Conservation (phyloP, 2,888 invertebrate species). For the Stenolophus ochropezus region DNA sequence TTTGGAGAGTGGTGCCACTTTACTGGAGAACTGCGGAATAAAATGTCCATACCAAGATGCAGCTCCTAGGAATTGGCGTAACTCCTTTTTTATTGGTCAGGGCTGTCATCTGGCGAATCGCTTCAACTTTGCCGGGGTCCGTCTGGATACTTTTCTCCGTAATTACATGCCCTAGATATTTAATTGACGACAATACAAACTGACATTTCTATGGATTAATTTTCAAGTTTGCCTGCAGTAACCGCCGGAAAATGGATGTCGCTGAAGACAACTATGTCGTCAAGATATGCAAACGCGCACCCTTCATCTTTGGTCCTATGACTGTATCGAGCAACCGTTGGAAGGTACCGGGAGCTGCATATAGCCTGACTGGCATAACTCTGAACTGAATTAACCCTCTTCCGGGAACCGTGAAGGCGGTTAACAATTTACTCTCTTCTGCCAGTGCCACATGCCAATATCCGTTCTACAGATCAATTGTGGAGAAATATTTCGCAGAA, state of each 20-base stretch:
- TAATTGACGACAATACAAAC: too few relatives aligned
- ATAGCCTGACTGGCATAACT: slow-evolving; percentile 67
- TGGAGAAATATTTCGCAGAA: slow-evolving; percentile 64
- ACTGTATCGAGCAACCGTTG: slow-evolving; percentile 63
- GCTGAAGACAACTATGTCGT: too few relatives aligned
- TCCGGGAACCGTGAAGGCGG: slow-evolving; percentile 66
- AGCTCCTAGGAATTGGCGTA: too few relatives aligned
- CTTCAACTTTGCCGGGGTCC: slow-evolving; percentile 57
- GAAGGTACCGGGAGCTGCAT: slow-evolving; percentile 63
- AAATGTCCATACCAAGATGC: background rate
- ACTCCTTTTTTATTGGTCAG: too few relatives aligned
- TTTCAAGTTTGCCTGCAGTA: too few relatives aligned
- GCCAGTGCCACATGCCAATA: slow-evolving; percentile 66
- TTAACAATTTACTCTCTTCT: slow-evolving; percentile 62
- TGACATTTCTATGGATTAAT: too few relatives aligned
- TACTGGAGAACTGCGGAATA: background rate
- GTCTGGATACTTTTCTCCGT: too few relatives aligned
- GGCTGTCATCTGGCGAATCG: background rate
- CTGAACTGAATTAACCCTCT: slow-evolving; percentile 66
- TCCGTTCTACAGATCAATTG: slow-evolving; percentile 64
- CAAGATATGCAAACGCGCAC: too few relatives aligned
- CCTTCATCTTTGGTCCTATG: too few relatives aligned
- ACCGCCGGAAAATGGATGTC: too few relatives aligned
- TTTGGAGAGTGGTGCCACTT: background rate
- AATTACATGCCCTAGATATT: too few relatives aligned